phyloP scores from a whole-genome alignment of 2,113 vertebrate genomes.

The Astatotilapia flaviijosephi region DNA sequence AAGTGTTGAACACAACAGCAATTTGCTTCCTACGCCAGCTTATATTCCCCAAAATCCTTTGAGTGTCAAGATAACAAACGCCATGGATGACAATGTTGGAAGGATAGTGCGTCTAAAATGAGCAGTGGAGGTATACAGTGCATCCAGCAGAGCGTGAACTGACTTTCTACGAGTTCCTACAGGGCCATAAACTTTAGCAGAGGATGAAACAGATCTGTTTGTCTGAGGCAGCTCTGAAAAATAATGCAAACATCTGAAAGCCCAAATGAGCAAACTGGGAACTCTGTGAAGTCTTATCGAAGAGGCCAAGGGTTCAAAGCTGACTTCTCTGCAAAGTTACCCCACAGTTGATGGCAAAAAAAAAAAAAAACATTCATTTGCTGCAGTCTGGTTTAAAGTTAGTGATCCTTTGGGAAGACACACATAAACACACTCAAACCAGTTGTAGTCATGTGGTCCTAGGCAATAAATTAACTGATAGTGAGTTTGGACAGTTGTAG shows the following conservation, averaged over 20 bases:
- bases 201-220: constrained; percentile 26
- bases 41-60: constrained; percentile 8
- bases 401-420: background rate
- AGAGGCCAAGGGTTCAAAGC: constrained; percentile 38
- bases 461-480: background rate
- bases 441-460: background rate
- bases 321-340: constrained; percentile 25
- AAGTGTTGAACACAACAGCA: constrained; percentile 3
- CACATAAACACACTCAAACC: background rate
- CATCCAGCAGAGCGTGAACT: constrained; percentile 8
- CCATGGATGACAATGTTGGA: constrained; percentile 8
- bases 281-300: constrained; percentile 3
- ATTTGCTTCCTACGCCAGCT: constrained; percentile 10
- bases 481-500: background rate
- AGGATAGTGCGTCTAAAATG: constrained; percentile 4
- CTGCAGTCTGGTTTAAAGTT: background rate
- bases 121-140: constrained; percentile 5
- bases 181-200: constrained; percentile 18
- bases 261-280: constrained; percentile 3
- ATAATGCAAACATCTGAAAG: constrained; percentile 14
- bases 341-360: background rate
- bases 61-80: constrained; percentile 38
- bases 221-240: constrained; percentile 13
- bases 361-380: background rate
- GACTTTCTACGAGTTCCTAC: constrained; percentile 22